These are phyloP conservation scores for Heliconius ethilla DNA, from an alignment of 2,888 invertebrate species.

Conservation along the genomic window DNA sequence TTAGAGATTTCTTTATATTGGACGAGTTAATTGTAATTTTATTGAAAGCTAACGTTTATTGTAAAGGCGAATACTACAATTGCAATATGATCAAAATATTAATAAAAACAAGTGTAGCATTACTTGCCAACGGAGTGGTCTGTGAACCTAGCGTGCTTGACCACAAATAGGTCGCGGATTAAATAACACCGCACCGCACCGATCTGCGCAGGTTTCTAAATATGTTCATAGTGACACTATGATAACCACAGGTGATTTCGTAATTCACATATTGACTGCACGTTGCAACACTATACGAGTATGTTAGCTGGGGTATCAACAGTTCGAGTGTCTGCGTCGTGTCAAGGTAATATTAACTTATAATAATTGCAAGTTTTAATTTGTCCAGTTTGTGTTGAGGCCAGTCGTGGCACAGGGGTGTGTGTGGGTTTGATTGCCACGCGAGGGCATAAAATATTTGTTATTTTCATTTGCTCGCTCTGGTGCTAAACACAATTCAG, in stretches of 20 bases:
- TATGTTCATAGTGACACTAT: slow-evolving; percentile 73
- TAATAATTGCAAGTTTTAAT: not conserved
- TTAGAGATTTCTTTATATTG: not conserved
- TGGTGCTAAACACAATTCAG: no score
- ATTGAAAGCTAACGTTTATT: not conserved
- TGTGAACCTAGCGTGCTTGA: slow-evolving; percentile 60
- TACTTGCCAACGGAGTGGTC: slow-evolving; percentile 51
- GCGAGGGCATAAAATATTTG: no score
- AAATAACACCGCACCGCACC: slow-evolving; percentile 69
- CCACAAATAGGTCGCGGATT: slow-evolving; percentile 80
- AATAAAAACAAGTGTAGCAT: slow-evolving; percentile 53
- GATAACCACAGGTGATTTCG: slow-evolving; percentile 71
- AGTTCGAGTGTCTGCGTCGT: slow-evolving; percentile 14
- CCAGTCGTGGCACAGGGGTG: no score
- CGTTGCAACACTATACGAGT: slow-evolving; percentile 37
- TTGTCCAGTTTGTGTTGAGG: no score
- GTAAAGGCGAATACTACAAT: slow-evolving; percentile 26
- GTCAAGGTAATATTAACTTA: slow-evolving; percentile 14
- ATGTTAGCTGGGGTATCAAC: slow-evolving; percentile 29
- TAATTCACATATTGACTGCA: slow-evolving; percentile 53
- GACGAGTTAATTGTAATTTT: not conserved
- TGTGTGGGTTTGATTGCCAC: no score
- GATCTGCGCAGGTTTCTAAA: slow-evolving; percentile 75
- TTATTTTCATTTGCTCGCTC: no score
- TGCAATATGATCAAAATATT: slow-evolving; percentile 43